Base-by-base conservation (phyloP, 2,888 invertebrate genomes). In the Drosophila mercatorum region DNA sequence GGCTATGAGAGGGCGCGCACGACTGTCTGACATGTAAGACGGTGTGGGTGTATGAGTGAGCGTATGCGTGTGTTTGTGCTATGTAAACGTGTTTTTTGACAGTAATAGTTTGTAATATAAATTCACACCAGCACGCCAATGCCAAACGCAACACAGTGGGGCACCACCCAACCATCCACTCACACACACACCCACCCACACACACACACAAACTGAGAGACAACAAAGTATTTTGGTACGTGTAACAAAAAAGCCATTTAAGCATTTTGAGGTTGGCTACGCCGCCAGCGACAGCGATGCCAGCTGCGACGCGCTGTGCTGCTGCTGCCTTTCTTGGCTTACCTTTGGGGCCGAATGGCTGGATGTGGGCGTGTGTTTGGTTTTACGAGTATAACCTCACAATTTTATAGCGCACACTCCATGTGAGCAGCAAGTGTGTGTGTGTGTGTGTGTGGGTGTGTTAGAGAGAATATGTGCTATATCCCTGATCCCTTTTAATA, bases 81-180 rank as follows among this genome's bases (percentile, higher is more conserved):
- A 84, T 84, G 90, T 90, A 90, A 86, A 86, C 86, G 90, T 89
- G 90, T 90, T 87, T 90, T 87, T 89, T 90, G 86, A 87, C 86
- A 87, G 90, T 90, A 90, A 87, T 87, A 90, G 86, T 87, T 87
- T 90, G 90, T 90, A 87, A 86, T 86, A 86, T 88, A 86, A 86
- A 90, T 86, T 86, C 86, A 86, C 86, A 86, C 86, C 87, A 80
- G 78, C 78, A 75, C 78, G 78, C 80, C 79, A 83, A 71, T 79
- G 72, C 89, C 83, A 75, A 86, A 70, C 62, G 56, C 70, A 63
- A 52, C 73, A 69, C 77, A 80, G 69, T 81, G 71, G 81, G 86
- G 70, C 51, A 4, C 59, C 38, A 44, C 17, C 56, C 40, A 43
- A 11, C 46, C 52, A 46, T 31, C 26, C 43, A n/a, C 46, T 22